Evolutionary conservation across 2,797 vertebrate genomes (phyloP).

Genomic region (Glossophaga mutica): DNA sequence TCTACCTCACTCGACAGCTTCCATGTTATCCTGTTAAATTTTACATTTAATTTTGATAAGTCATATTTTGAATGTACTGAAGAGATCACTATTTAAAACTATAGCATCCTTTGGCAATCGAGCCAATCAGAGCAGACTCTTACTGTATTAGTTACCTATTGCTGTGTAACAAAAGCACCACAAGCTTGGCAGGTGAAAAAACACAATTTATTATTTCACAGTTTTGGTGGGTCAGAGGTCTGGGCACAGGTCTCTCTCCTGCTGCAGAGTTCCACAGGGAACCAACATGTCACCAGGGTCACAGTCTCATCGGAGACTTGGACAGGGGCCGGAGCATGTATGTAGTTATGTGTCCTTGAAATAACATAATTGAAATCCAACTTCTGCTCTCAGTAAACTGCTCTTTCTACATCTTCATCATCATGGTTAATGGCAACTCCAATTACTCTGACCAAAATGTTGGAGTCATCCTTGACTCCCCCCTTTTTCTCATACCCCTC

Average conservation of each 20-base stretch:
- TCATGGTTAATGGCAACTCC: neutral
- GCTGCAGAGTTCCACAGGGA: neutral
- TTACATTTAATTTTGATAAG: slow-evolving; percentile 4
- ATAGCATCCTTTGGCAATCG: neutral
- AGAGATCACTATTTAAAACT: neutral
- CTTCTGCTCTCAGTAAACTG: neutral
- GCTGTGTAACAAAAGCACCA: neutral
- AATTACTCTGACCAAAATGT: neutral
- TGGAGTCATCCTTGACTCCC: neutral
- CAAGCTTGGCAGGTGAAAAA: neutral
- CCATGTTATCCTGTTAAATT: neutral
- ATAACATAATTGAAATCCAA: neutral
- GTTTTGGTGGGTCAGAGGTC: neutral
- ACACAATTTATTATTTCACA: neutral
- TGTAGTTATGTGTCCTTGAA: neutral
- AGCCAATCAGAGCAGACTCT: neutral
- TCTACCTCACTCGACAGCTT: neutral
- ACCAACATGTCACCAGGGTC: neutral
- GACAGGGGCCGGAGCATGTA: neutral
- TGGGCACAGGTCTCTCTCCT: neutral
- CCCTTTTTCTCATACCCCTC: neutral
- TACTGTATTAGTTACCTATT: neutral
- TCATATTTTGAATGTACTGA: neutral
- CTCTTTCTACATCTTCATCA: neutral
- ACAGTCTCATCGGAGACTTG: neutral